A percentile compares a stretch with the other conserved stretches of the same genome.
These are phyloP conservation scores for Trissolcus brochymenae DNA, from an alignment of 2,888 invertebrate genomes.

Conservation along the genomic window DNA sequence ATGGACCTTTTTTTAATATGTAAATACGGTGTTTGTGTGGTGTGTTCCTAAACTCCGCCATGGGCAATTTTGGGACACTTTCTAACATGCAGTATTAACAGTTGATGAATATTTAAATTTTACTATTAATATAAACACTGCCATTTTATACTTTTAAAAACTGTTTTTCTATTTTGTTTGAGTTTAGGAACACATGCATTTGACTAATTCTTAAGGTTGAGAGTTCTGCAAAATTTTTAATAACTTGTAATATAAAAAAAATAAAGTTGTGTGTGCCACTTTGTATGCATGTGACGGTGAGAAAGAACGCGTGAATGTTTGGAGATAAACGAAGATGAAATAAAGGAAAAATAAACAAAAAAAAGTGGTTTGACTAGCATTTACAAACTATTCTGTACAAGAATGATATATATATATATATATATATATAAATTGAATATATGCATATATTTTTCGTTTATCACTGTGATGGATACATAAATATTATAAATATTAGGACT, in stretches of 20 bases:
- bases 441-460: slow-evolving; percentile 72
- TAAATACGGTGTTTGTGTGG: not conserved
- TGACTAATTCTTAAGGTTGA: slow-evolving; percentile 55
- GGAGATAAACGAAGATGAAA: slow-evolving; percentile 36
- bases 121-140: no score
- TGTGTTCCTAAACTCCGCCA: not conserved
- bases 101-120: no score
- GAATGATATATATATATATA: slow-evolving; percentile 61
- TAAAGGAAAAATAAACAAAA: slow-evolving; percentile 5
- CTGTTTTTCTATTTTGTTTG: slow-evolving; percentile 17
- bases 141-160: not conserved
- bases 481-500: slow-evolving; percentile 71
- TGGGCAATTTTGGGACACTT: not conserved
- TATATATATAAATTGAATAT: slow-evolving; percentile 61
- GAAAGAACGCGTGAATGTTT: slow-evolving; percentile 17
- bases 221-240: slow-evolving; percentile 44
- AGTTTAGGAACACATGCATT: slow-evolving; percentile 63
- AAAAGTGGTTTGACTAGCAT: slow-evolving; percentile 64
- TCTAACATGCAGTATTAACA: slow-evolving; percentile 5
- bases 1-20: slow-evolving; percentile 11
- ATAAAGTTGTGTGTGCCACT: slow-evolving; percentile 60
- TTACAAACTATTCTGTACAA: slow-evolving; percentile 65
- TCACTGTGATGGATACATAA: slow-evolving; percentile 73
- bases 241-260: slow-evolving; percentile 50
- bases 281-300: slow-evolving; percentile 48